Evolutionary conservation across 2,797 vertebrate genomes (phyloP), one percentile per base, ranked within the genome.

Genomic region (Enteromius mattozi): DNA sequence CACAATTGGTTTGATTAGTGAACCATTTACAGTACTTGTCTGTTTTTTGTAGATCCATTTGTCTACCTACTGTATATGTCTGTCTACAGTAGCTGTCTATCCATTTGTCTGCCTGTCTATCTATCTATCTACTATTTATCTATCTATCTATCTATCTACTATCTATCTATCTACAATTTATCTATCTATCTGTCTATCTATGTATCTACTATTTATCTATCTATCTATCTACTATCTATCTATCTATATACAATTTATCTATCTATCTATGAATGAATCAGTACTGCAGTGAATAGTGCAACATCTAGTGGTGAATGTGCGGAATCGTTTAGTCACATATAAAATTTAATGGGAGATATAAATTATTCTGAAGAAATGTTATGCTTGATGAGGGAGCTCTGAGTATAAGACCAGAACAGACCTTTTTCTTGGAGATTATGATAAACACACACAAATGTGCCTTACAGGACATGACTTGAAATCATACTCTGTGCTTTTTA

Each of bases 271-370:
- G n/a, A 45, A 21, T 74, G 14, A 33, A 83, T 24, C 12, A 21
- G 4, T 2, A 45, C 30, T 24, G 19, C 35, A 74, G 68, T 24
- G 74, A 65, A 77, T 65, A 42, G 42, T 40, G 47, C 14, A 56
- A 86, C 87, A 86, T 86, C 88, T 87, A 82, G 86, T 87, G 86
- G 88, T 51, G 16, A 7, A 45, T 69, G n/a, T 42, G 13, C 68
- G 3, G 30, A 27, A 75, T 54, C 6, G 49, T 80, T 65, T 8
- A 21, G 21, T n/a, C 8, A 42, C 24, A 40, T n/a, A 56, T 19
- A 4, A 19, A 82, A 81, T 10, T 27, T 37, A 78, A 82, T 47
- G 3, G 17, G 42, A 21, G 40, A 2, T n/a, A 4, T 27, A 54
- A 37, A 75, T 49, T 68, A 61, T 66, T 66, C 40, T 51, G 3